Percentiles rank a stretch among this genome's conserved stretches.
phyloP scores from a whole-genome alignment of 2,113 vertebrate species.

The Engraulis encrasicolus region DNA sequence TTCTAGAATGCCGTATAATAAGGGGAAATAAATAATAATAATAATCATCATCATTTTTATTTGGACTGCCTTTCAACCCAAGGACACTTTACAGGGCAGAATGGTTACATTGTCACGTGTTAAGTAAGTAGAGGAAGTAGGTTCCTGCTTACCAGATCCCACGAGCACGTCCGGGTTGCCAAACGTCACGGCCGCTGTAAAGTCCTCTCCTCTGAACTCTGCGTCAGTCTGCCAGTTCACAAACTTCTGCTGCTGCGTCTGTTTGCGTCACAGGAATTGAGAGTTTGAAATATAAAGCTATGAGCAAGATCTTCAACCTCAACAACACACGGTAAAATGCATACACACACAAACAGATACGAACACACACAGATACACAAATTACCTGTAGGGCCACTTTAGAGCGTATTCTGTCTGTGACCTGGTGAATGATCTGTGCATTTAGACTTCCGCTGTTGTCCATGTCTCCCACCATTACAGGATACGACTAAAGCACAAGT shows the following conservation, averaged over 20 bases:
- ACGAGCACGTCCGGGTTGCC: conserved; percentile 86
- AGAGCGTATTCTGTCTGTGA: conserved; percentile 75
- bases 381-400: conserved; percentile 88
- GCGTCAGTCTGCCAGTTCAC: conserved; percentile 89
- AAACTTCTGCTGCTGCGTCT: conserved; percentile 89
- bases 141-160: conserved; percentile 80
- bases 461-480: conserved; percentile 87
- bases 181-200: conserved; percentile 81
- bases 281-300: not conserved
- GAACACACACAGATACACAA: not conserved
- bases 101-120: not conserved
- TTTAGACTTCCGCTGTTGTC: conserved; percentile 89
- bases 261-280: conserved; percentile 2
- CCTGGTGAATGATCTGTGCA: conserved; percentile 88
- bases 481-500: conserved; percentile 84
- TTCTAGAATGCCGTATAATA: too few relatives aligned
- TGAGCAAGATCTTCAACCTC: not conserved
- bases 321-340: not conserved
- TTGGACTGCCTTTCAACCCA: too few relatives aligned
- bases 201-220: conserved; percentile 84
- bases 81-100: not conserved
- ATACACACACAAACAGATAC: not conserved
- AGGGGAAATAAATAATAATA: too few relatives aligned
- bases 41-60: too few relatives aligned
- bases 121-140: not conserved